Evolutionary conservation across 2,797 vertebrate species (phyloP).

Genomic region (Oreochromis grahami): DNA sequence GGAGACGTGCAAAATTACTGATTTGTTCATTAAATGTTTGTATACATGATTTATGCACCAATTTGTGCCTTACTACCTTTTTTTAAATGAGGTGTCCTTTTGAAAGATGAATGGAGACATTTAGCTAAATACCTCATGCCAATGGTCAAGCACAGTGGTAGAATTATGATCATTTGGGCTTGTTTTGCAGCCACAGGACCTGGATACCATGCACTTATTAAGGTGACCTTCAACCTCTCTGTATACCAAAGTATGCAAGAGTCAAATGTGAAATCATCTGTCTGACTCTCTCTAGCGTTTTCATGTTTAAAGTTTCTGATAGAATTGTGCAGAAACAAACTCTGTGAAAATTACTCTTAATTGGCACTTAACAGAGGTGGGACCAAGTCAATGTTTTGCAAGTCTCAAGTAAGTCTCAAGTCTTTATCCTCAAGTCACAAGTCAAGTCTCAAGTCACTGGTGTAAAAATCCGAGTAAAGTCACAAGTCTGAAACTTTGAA

Average conservation of each 20-base stretch:
- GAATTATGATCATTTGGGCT: not conserved
- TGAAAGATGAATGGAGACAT: not conserved
- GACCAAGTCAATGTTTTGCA: too few relatives aligned
- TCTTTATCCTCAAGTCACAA: too few relatives aligned
- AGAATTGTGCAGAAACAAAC: not conserved
- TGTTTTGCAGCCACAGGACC: not conserved
- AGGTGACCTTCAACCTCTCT: not conserved
- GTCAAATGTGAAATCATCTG: not conserved
- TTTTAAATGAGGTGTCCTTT: not conserved
- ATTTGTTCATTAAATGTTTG: not conserved
- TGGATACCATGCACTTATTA: not conserved
- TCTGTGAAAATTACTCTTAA: not conserved
- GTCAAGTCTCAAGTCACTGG: too few relatives aligned
- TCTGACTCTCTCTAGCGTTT: not conserved
- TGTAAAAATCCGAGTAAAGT: too few relatives aligned
- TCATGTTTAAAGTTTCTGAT: not conserved
- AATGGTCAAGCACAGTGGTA: not conserved
- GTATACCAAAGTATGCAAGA: not conserved
- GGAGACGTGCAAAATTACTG: not conserved
- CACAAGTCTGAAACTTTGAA: too few relatives aligned
- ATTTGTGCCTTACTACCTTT: not conserved
- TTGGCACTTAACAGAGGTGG: not conserved
- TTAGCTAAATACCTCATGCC: not conserved
- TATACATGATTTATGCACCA: not conserved
- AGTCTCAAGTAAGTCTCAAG: too few relatives aligned